A percentile compares a stretch with the other conserved stretches of the same genome.
phyloP scores from a whole-genome alignment of 2,888 invertebrate species.

The Crocallis elinguaria region DNA sequence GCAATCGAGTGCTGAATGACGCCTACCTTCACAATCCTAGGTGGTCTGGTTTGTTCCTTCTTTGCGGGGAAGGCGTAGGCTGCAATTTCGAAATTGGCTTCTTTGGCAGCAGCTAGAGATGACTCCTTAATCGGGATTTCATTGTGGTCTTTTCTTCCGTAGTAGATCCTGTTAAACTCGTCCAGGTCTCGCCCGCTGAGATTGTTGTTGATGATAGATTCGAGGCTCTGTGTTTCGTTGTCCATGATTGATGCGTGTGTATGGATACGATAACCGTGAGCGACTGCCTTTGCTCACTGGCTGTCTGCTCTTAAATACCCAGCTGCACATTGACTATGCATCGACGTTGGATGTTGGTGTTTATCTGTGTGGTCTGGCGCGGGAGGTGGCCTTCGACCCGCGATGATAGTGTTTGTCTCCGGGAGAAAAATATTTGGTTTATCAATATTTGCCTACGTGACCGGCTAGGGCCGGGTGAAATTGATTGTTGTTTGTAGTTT shows the following conservation, averaged over 20 bases:
- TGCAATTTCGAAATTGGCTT: constrained; percentile 82
- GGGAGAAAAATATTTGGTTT: constrained; percentile 68
- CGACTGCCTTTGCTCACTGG: constrained; percentile 51
- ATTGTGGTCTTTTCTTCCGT: constrained; percentile 67
- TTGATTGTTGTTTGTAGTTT: constrained; percentile 22
- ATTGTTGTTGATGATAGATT: constrained; percentile 72
- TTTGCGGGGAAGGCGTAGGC: constrained; percentile 78
- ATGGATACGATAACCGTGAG: constrained; percentile 35
- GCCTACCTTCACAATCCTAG: constrained; percentile 92
- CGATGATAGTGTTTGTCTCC: constrained; percentile 53
- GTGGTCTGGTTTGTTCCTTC: constrained; percentile 84
- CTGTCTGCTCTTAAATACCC: constrained; percentile 62
- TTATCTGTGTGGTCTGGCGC: constrained; percentile 64
- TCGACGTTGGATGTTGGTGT: constrained; percentile 44
- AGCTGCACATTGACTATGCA: constrained; percentile 50
- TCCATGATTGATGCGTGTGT: constrained; percentile 62
- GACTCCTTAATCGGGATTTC: constrained; percentile 73
- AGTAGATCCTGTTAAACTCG: constrained; percentile 78
- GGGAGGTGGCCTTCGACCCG: constrained; percentile 71
- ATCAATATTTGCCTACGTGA: constrained; percentile 50
- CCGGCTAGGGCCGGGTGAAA: constrained; percentile 29
- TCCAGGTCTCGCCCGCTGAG: constrained; percentile 72
- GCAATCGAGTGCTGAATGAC: constrained; percentile 95
- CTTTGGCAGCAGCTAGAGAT: constrained; percentile 82
- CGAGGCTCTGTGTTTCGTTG: constrained; percentile 74